Evolutionary conservation across 2,113 vertebrate species (phyloP), one percentile per base, ranked within the genome.

Genomic region (Barnardius zonarius): DNA sequence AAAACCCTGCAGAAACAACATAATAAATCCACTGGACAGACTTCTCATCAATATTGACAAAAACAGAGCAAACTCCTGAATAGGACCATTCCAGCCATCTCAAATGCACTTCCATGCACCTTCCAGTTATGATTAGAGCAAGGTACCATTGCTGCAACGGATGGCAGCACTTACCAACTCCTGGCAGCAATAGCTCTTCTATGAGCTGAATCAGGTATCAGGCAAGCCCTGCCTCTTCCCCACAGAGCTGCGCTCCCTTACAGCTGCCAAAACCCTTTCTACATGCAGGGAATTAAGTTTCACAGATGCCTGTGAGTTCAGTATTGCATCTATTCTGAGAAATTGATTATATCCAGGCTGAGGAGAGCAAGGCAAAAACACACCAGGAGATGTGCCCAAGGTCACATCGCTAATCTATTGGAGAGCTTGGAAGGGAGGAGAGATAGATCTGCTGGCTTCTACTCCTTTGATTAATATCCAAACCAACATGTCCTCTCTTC

Each of bases 241-340:
- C n/a, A 66, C 0, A 0, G 57, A 92, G 67, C 70, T 74, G 83
- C 41, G 35, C 89, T 83, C 52, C 35, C 75, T 55, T 48, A 55
- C 74, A 90, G 74, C 86, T 94, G 92, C 93, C 91, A 94, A 93
- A 95, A 92, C 49, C 44, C 66, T 93, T 93, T 92, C 78, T 0
- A 0, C 83, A 80, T 28, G 51, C 44, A 92, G 54, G 62, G 96
- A 96, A 96, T 92, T 92, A 73, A 91, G 96, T 92, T 94, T 91
- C 95, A 87, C 86, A 62, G 70, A 67, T 0, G 23, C 25, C 67
- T 67, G 62, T 76, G 92, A 82, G 77, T 88, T 96, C 83, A 91
- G 49, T 74, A 83, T 95, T 90, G 78, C 86, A 73, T 92, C 88
- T 94, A 92, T 94, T 91, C 88, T 92, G 86, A 96, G 92, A 94